A percentile compares a stretch with the other conserved stretches of the same genome.
These are phyloP conservation scores for Ptychobarbus kaznakovi DNA, from an alignment of 2,797 vertebrate genomes.

Conservation along the genomic window DNA sequence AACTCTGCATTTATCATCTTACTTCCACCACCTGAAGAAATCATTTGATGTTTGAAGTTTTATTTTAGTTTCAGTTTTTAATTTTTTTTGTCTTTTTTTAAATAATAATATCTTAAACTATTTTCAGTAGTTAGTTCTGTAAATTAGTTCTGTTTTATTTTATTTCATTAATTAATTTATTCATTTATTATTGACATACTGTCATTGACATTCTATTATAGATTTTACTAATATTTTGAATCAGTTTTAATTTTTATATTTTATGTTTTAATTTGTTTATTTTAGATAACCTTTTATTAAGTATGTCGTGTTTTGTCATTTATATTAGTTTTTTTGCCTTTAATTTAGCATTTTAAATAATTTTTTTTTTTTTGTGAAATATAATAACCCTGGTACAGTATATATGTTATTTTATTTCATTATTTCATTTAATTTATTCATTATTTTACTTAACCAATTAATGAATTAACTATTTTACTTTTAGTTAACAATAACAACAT, in stretches of 20 bases:
- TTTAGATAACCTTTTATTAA: neutral
- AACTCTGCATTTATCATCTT: neutral
- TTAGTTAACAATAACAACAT: neutral
- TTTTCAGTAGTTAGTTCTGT: neutral
- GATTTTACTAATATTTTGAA: neutral
- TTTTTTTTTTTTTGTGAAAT: too few relatives aligned
- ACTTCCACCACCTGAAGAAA: neutral
- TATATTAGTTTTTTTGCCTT: neutral
- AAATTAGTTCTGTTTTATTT: too few relatives aligned
- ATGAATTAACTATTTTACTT: neutral
- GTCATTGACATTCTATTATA: neutral
- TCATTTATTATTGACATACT: too few relatives aligned
- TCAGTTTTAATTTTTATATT: neutral
- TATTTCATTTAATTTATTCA: neutral
- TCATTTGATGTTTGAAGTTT: too few relatives aligned
- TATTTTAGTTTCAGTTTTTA: too few relatives aligned
- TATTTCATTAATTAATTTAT: neutral
- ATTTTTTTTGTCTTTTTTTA: neutral
- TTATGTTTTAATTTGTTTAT: neutral
- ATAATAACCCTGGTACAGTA: too few relatives aligned
- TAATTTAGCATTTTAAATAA: neutral
- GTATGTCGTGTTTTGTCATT: neutral
- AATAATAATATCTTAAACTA: neutral
- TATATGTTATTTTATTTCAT: neutral
- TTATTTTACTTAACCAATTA: neutral